Evolutionary conservation across 2,113 vertebrate species (phyloP), one percentile per base, ranked within the genome.

Genomic region (Stomatorhinus ivindoensis): DNA sequence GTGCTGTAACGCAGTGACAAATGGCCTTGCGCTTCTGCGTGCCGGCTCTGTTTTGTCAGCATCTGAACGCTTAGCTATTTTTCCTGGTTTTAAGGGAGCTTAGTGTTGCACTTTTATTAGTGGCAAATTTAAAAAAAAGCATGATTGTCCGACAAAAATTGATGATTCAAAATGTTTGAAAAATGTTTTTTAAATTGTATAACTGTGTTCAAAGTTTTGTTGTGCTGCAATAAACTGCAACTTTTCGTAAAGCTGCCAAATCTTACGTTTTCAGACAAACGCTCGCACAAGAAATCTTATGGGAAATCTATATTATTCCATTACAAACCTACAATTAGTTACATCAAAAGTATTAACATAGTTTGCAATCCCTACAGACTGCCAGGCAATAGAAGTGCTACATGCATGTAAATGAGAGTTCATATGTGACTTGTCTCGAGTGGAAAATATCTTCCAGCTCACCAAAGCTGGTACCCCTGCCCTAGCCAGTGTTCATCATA

Each of bases 1-100:
- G 61, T 4, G 46, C 73, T 87, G 58, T 87, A 84, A 88, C 27
- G 17, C 86, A 83, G 31, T 55, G 55, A 91, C 69, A 58, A 76
- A 91, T 91, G 27, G 48, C 42, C 53, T 27, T 24, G 21, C 11
- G 3, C 42, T 53, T 15, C 85, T 86, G 50, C n/a, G 5, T 27
- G 48, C 46, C 27, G 0, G 0, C n/a, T 86, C 3, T 2, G 31
- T 53, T 47, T 47, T 84, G 19, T 24, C 35, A 61, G 4, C 55
- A 69, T 44, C 46, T 47, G 31, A 65, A 44, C 47, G 42, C 55
- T 27, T 65, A 42, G 17, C 42, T 44, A 47, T 65, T 58, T 61
- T 15, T 46, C 21, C n/a, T 39, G 69, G 10, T 8, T 9, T 19
- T 42, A 46, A 47, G 19, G 44, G 42, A 24, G 42, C 44, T 44